A percentile compares a stretch with the other conserved stretches of the same genome.
Conservation (phyloP, 2,113 vertebrate species). For the Anguilla japonica region DNA sequence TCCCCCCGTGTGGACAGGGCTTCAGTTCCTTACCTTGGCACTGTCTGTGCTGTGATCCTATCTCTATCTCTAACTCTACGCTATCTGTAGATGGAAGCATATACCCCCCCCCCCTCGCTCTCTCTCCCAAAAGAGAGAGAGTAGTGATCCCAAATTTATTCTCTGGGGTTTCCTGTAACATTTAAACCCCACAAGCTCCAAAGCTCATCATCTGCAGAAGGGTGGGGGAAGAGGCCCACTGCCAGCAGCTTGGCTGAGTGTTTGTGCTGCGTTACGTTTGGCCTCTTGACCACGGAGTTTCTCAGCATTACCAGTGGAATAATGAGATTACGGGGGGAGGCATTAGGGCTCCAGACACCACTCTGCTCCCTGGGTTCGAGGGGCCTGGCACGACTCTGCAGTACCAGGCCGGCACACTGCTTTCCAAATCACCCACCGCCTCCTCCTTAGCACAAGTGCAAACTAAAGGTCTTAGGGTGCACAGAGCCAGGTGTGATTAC, state of each 20-base stretch:
- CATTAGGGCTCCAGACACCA: slow-evolving; percentile 66
- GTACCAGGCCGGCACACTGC: slow-evolving; percentile 24
- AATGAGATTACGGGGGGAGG: slow-evolving; percentile 66
- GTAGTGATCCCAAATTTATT: background rate
- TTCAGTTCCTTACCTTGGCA: too few relatives aligned
- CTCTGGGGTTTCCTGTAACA: background rate
- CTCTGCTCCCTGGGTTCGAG: slow-evolving; percentile 2
- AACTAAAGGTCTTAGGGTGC: background rate
- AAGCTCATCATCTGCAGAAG: background rate
- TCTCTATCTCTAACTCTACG: too few relatives aligned
- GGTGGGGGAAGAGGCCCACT: background rate
- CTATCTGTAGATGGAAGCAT: too few relatives aligned
- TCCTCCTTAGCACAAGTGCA: background rate
- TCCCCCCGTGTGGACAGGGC: too few relatives aligned
- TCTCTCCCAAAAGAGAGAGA: background rate
- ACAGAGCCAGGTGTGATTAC: background rate
- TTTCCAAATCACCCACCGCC: background rate
- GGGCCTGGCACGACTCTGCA: slow-evolving; percentile 45
- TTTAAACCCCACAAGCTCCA: background rate
- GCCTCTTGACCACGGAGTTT: slow-evolving; percentile 44
- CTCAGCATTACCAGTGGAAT: slow-evolving; percentile 44
- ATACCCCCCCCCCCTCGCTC: background rate
- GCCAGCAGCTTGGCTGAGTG: too few relatives aligned
- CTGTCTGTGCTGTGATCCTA: too few relatives aligned
- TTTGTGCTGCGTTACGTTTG: slow-evolving; percentile 26